Evolutionary conservation across 2,113 vertebrate species (phyloP), one percentile per base, ranked within the genome.

Genomic region (Maccullochella peelii): DNA sequence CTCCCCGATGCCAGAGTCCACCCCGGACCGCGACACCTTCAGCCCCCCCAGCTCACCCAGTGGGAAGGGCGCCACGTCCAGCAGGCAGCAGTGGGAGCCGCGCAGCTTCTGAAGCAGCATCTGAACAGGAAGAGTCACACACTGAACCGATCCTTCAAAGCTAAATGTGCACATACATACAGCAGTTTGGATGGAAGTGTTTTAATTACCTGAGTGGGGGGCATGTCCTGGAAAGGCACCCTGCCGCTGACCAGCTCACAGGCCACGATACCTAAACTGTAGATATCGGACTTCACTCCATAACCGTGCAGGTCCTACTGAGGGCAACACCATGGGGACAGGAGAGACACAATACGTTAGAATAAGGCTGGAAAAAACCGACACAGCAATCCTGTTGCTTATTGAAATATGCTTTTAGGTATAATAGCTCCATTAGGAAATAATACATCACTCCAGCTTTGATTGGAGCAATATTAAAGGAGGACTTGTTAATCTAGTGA

Each of bases 21-120:
- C 94, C 7, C 98, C 98, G 0, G 98, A 99, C 0, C 95, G 96
- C 0, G 97, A 99, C 88, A 96, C 97, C 93, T 97, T 99, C 91
- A 98, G 95, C 52, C 96, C 95, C 12, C 97, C 95, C 63, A 98
- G 96, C 91, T 97, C 97, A 4, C 96, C 96, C 27, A 94, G 86
- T 1, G 97, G 96, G 83, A 96, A 97, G 58, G 95, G 94, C 44
- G 95, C 95, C 82, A 95, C 88, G 77, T 97, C 96, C 88, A 98
- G 94, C 49, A 97, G 96, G 91, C 92, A 97, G 50, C 96, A 96
- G 38, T 96, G 96, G 61, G 96, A 97, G 75, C 98, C 97, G 23
- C 97, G 97, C 85, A 99, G 93, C 94, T 99, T 99, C 94, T 99
- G 97, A 73, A 99, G 96, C 84, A 99, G 94, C 97, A 99, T 99